Percentiles rank a stretch among this genome's conserved stretches.
Conservation (phyloP, 1,140 invertebrate species). For the Drosophila pectinifera region DNA sequence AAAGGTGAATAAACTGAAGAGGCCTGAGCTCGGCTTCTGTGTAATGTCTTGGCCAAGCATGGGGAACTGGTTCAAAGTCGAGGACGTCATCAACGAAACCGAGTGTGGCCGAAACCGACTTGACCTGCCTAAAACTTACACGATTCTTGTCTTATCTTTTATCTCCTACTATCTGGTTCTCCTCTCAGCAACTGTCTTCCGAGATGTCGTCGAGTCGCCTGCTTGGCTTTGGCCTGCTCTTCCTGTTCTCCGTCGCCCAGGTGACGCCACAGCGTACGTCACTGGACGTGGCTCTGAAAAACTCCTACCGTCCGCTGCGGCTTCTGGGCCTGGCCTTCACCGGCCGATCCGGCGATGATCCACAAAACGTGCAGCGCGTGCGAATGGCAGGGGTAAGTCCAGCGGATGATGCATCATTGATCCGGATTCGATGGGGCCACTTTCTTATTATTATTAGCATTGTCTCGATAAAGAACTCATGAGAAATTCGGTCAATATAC, state of each 20-base stretch:
- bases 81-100: slow-evolving; percentile 67
- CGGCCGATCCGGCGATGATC: slow-evolving; percentile 69
- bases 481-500: slow-evolving; percentile 19
- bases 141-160: slow-evolving; percentile 11
- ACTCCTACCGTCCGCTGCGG: slow-evolving; percentile 67
- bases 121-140: too few relatives aligned
- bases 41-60: slow-evolving; percentile 41
- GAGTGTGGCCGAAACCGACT: too few relatives aligned
- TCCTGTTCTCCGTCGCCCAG: slow-evolving; percentile 23
- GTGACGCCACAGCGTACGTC: slow-evolving; percentile 77
- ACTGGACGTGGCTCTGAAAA: slow-evolving; percentile 61
- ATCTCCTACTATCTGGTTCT: not conserved
- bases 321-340: slow-evolving; percentile 64
- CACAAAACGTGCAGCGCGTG: slow-evolving; percentile 66
- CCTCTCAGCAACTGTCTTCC: slow-evolving; percentile 13
- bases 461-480: not conserved
- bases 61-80: slow-evolving; percentile 75
- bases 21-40: slow-evolving; percentile 40
- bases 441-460: slow-evolving; percentile 1
- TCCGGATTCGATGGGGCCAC: slow-evolving; percentile 10
- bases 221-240: slow-evolving; percentile 36
- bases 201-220: slow-evolving; percentile 34
- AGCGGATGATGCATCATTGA: not conserved
- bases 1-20: slow-evolving; percentile 74
- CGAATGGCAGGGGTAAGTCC: slow-evolving; percentile 70